Percentiles rank a stretch among this genome's conserved stretches.
Conservation (phyloP, 2,113 vertebrate species). For the Fulmarus glacialis region DNA sequence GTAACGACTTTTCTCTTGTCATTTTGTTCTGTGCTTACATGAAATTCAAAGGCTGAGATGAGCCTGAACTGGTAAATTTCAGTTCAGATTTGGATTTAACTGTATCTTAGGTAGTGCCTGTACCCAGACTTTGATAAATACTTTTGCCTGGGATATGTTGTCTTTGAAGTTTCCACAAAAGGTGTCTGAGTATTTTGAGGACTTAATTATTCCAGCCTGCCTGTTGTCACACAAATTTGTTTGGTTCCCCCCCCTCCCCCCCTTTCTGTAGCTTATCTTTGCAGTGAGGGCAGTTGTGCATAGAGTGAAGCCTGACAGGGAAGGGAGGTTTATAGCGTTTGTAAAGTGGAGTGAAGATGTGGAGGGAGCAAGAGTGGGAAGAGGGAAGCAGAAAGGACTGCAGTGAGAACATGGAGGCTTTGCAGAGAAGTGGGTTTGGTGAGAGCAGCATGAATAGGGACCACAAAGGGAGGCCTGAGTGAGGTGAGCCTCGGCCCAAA, state of each 20-base stretch:
- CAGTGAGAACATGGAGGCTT: not conserved
- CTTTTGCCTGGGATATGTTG: not conserved
- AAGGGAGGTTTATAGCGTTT: not conserved
- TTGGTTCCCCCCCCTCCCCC: rapidly evolving
- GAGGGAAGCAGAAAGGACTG: not conserved
- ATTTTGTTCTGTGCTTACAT: not conserved
- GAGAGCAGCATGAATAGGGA: not conserved
- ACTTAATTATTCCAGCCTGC: not conserved
- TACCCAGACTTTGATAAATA: not conserved
- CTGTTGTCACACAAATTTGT: not conserved
- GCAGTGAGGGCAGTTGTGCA: not conserved
- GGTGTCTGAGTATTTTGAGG: not conserved
- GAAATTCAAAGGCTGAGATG: not conserved
- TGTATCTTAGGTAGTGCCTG: not conserved
- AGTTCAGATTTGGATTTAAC: not conserved
- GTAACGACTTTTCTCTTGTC: not conserved
- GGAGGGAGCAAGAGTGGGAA: not conserved
- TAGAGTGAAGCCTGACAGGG: not conserved
- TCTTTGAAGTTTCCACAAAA: not conserved
- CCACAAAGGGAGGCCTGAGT: not conserved
- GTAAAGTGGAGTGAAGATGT: not conserved
- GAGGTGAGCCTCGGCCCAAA: not conserved
- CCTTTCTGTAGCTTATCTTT: not conserved
- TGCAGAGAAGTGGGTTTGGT: not conserved
- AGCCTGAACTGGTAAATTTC: not conserved